Evolutionary conservation across 2,888 invertebrate genomes (phyloP), one percentile per base, ranked within the genome.

Genomic region (Candidula unifasciata): DNA sequence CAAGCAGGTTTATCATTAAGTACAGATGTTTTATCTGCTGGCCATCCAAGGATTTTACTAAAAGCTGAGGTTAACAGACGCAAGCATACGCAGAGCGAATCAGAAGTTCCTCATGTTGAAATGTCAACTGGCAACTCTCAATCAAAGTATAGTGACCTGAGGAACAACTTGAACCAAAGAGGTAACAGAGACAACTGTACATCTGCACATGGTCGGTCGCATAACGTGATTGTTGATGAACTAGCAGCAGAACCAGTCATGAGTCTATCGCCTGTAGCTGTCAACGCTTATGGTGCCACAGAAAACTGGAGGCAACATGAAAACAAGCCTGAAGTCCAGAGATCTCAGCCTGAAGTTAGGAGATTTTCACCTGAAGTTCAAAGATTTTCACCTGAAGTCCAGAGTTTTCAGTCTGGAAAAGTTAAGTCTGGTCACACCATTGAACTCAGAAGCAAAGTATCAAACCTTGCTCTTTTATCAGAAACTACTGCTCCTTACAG

Each of bases 1-100:
- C 73, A 35, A 5, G 44, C 21, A 3, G n/a, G 33, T 64, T n/a
- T 64, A 35, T 79, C 79, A 52, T n/a, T 30, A 68, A 79, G 79
- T 21, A 68, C 44, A 16, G 68, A 79, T 79, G 79, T 3, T 27
- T 68, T 79, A 52, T 68, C 64, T 5, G 6, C 13, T 64, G 35
- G 35, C 2, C 60, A 64, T n/a, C 64, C 60, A 35, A 37, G 6
- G 21, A 24, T 78, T 3, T 79, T 33, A 21, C 21, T 30, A 21
- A 44, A 79, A 2, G 18, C 30, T 68, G 79, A n/a, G 8, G 13
- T 13, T 52, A 3, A 8, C 24, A 78, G 5, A 78, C 77, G 35
- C n/a, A 35, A n/a, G 35, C 10, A 64, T 24, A 30, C n/a, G 1
- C 21, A 64, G n/a, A 78, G 60, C n/a, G n/a, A 60, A n/a, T 78